These are phyloP conservation scores for Gortyna flavago DNA, from an alignment of 2,888 invertebrate genomes.

Conservation along the genomic window DNA sequence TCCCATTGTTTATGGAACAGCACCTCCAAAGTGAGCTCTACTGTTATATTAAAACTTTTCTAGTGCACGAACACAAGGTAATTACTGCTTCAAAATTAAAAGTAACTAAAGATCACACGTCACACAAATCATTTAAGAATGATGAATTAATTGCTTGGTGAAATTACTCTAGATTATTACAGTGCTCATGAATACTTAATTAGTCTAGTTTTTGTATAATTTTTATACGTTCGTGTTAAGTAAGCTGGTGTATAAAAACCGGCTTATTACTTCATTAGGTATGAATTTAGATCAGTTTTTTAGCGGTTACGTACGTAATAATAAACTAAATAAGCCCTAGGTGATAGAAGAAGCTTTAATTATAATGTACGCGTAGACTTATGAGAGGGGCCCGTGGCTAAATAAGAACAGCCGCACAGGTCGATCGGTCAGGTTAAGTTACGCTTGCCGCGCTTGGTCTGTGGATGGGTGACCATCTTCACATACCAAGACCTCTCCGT, in stretches of 20 bases:
- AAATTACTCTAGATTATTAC: slow-evolving; percentile 31
- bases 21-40: not conserved
- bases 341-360: not conserved
- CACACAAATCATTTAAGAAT: slow-evolving; percentile 13
- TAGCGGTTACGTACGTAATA: not conserved
- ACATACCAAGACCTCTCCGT: no score
- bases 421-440: no score
- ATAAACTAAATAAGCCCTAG: not conserved
- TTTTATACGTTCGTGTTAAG: not conserved
- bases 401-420: no score
- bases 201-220: slow-evolving; percentile 25
- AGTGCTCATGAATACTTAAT: slow-evolving; percentile 27
- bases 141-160: slow-evolving; percentile 13
- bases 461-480: no score
- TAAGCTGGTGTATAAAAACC: not conserved
- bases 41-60: not conserved
- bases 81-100: not conserved
- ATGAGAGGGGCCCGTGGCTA: no score
- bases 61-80: slow-evolving; percentile 1
- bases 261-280: not conserved
- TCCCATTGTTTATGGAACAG: no score
- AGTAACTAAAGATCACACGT: slow-evolving; percentile 14
- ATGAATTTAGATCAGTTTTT: not conserved
- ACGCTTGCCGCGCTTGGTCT: no score
- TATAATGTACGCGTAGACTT: not conserved